Base-by-base conservation (phyloP, 2,888 invertebrate genomes). In the Polia nebulosa region DNA sequence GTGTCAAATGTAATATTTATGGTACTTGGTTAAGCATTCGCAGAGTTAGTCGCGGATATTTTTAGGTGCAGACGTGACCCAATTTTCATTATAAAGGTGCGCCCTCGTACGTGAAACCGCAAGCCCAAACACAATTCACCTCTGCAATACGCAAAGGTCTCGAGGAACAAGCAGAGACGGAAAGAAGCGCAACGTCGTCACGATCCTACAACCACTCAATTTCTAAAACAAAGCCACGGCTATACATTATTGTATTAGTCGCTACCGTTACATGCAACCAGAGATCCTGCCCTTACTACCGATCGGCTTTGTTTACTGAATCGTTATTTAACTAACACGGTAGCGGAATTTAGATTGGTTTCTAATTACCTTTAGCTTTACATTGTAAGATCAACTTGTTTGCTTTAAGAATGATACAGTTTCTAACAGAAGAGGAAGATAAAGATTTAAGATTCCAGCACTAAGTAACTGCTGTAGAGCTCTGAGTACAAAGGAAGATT, bases 221-320 rank as follows among this genome's bases (percentile, higher is more conserved):
- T 94, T 92, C 92, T 89, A 92, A 94, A 93, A 94, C 95, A 93
- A 94, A 95, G 92, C 91, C 87, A 88, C 87, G 87, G 89, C 89
- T 90, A 90, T 91, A 89, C 92, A 94, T 93, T 93, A 93, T 92
- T 92, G 93, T 87, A 88, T 85, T 86, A 83, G 86, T 82, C 73
- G 93, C 95, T 94, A 94, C 95, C 94, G 95, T 94, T 95, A 94
- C 88, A 87, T 87, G 87, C 85, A 87, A 82, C 82, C 80, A 69
- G 72, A 67, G 75, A 72, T 70, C 64, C 61, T 67, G 68, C 85
- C 86, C 82, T 81, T 90, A 91, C 92, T 79, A 89, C 69, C 76
- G 81, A 78, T 55, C 70, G 56, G 53, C 71, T 72, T 63, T 66
- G 57, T 66, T 72, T 59, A 63, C 55, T 59, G 41, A 60, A 56